Conservation (phyloP, 2,888 invertebrate species). For the Cephalotes varians region DNA sequence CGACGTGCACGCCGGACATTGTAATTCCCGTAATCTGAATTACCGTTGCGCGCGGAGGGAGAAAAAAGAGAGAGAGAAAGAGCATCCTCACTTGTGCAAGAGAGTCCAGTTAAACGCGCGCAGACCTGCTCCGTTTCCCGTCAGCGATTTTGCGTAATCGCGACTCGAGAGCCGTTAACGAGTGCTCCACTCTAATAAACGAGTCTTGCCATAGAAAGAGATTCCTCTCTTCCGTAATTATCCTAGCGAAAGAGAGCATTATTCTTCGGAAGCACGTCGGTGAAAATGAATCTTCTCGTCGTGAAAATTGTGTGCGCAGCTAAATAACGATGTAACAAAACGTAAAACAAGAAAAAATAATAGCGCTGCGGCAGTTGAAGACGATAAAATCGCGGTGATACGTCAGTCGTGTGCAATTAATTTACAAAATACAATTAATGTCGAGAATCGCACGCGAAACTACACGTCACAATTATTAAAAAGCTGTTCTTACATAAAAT, state of each 20-base stretch:
- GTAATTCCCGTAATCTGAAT: slow-evolving; percentile 35
- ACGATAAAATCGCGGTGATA: not conserved
- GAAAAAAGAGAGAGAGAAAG: slow-evolving; percentile 21
- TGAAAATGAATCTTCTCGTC: not conserved
- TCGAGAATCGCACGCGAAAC: not conserved
- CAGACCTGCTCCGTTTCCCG: slow-evolving; percentile 80
- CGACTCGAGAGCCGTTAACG: slow-evolving; percentile 62
- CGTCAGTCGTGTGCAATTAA: not conserved
- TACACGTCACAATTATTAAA: not conserved
- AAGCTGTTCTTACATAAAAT: not conserved
- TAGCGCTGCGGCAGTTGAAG: not conserved
- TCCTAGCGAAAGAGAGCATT: slow-evolving; percentile 6
- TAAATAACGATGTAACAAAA: not conserved
- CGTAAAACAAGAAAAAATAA: not conserved
- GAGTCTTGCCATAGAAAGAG: slow-evolving; percentile 41
- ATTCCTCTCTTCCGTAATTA: slow-evolving; percentile 44
- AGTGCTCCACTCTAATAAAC: slow-evolving; percentile 57
- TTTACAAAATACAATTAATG: slow-evolving; percentile 24
- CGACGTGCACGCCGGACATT: slow-evolving; percentile 28
- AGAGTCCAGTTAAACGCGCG: slow-evolving; percentile 67
- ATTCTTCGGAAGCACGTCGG: slow-evolving; percentile 6
- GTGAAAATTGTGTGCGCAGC: not conserved
- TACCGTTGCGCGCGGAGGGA: slow-evolving; percentile 30
- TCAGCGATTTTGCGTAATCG: slow-evolving; percentile 82
- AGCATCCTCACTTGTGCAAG: slow-evolving; percentile 74